Percentiles rank a stretch among this genome's conserved stretches.
These are phyloP conservation scores for Thymelicus lineola DNA, from an alignment of 2,888 invertebrate genomes.

Conservation along the genomic window DNA sequence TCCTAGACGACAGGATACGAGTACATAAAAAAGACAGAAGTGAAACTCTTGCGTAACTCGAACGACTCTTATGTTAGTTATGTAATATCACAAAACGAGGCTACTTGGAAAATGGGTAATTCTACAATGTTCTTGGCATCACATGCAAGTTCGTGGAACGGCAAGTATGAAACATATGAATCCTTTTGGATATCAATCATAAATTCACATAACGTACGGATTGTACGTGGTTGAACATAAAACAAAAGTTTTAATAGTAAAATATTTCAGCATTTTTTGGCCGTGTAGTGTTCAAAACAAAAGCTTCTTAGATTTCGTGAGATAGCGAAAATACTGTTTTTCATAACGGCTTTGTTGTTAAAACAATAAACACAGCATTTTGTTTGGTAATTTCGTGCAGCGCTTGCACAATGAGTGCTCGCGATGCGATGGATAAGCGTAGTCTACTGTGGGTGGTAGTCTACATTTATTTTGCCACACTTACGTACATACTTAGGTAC, in stretches of 20 bases:
- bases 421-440: not conserved
- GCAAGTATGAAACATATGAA: not conserved
- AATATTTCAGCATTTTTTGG: not conserved
- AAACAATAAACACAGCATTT: slow-evolving; percentile 30
- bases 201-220: not conserved
- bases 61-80: not conserved
- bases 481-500: too few species aligned
- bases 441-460: not conserved
- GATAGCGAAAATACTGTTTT: slow-evolving; percentile 18
- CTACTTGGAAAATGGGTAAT: too few species aligned
- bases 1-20: too few species aligned
- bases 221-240: not conserved
- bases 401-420: slow-evolving; percentile 4
- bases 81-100: not conserved
- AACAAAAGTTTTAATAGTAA: not conserved
- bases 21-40: too few species aligned
- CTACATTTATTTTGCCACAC: too few species aligned
- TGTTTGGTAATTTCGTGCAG: slow-evolving; percentile 9
- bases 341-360: slow-evolving; percentile 21
- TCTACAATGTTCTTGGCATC: not conserved
- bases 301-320: slow-evolving; percentile 20
- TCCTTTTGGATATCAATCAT: not conserved
- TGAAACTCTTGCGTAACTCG: not conserved
- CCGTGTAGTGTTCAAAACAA: slow-evolving; percentile 5
- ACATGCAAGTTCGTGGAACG: not conserved